Base-by-base conservation (phyloP, 2,113 vertebrate species). In the Tautogolabrus adspersus region DNA sequence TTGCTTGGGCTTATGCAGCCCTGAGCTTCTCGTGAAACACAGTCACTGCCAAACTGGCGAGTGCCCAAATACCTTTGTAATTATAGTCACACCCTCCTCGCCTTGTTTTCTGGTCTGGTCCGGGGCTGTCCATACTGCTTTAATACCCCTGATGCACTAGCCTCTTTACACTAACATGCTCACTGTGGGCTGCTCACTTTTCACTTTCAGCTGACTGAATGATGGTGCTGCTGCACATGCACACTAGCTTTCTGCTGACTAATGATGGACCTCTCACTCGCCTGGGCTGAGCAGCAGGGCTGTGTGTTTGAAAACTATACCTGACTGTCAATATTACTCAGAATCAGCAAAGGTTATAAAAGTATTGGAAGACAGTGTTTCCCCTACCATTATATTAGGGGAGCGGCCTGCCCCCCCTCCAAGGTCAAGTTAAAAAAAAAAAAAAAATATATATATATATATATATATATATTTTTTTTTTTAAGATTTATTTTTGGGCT, bases 21-120 rank as follows among this genome's bases (percentile, higher is more conserved):
- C 82, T 44, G 73, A 81, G 85, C 59, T 71, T 86, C 70, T 84
- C 81, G n/a, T 88, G 84, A 88, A 90, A 79, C 26, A 18, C 84
- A 65, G 72, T 58, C 65, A 72, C 82, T 72, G 86, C 79, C 85
- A 84, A 72, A 84, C 86, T 92, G 90, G 90, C 80, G 6, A 62
- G 44, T 59, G 66, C 77, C 82, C 89, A 86, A 84, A 92, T 89
- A 82, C 89, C 83, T 86, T 79, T 85, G 90, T 91, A 89, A 92
- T 93, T 91, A 87, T 88, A 92, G 90, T 86, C 84, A 85, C 87
- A 82, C 87, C 82, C 88, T 88, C 82, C 63, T 81, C 66, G 71
- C 82, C 76, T 88, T 89, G 79, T 88, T 89, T 91, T 88, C 84
- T 87, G 77, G 75, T 86, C 79, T 66, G 66, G 64, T 84, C 84